phyloP scores from a whole-genome alignment of 1,140 invertebrate species.

The Microplitis demolitor region DNA sequence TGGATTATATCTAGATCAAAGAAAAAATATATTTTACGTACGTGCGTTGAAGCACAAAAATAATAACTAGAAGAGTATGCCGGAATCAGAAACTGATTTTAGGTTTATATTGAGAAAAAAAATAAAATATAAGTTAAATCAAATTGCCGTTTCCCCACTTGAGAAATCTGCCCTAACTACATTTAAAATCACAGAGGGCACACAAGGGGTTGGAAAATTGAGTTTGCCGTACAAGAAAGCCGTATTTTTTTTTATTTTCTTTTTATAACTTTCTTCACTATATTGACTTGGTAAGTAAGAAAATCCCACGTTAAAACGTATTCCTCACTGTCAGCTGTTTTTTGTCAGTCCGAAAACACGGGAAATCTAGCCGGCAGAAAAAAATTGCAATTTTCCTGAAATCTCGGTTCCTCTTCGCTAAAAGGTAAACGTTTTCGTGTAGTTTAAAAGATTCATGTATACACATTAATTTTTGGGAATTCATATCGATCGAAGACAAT shows the following conservation, averaged over 20 bases:
- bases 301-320: conserved; percentile 13
- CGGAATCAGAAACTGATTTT: background rate
- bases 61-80: background rate
- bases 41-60: background rate
- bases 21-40: conserved; percentile 16
- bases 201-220: conserved; percentile 18
- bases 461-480: background rate
- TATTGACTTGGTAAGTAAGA: conserved; percentile 20
- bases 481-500: background rate
- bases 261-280: background rate
- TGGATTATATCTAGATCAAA: conserved; percentile 25
- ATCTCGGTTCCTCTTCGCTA: background rate
- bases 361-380: background rate
- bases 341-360: background rate
- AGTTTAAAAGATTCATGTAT: background rate
- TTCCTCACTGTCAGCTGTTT: conserved; percentile 24
- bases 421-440: background rate
- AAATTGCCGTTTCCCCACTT: conserved; percentile 1
- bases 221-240: conserved; percentile 12
- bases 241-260: conserved; percentile 3
- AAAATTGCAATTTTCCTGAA: background rate
- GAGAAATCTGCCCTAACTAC: conserved; percentile 6
- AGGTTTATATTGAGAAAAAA: background rate
- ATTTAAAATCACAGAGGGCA: conserved; percentile 4
- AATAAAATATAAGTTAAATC: background rate